These are phyloP conservation scores for Acheta domesticus DNA, from an alignment of 2,888 invertebrate species.

Conservation along the genomic window DNA sequence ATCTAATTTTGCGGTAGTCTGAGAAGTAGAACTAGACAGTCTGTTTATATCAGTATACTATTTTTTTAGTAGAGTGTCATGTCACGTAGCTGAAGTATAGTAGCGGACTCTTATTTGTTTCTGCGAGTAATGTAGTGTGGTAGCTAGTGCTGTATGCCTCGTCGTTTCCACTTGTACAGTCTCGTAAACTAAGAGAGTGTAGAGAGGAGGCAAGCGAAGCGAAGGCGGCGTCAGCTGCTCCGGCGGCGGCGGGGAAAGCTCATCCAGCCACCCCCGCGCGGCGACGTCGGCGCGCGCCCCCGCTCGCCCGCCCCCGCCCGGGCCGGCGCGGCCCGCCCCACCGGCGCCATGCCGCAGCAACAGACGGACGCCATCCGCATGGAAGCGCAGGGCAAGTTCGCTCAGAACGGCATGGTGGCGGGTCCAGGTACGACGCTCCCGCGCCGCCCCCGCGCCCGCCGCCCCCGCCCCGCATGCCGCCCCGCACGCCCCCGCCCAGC, in stretches of 20 bases:
- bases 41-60: background rate
- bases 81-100: background rate
- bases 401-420: slow-evolving; percentile 54
- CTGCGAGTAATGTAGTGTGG: background rate
- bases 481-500: too few species aligned
- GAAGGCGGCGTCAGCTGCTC: background rate
- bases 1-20: too few species aligned
- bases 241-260: background rate
- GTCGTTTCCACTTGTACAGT: background rate
- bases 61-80: background rate
- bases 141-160: background rate
- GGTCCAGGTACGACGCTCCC: slow-evolving; percentile 29
- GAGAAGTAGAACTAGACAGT: background rate
- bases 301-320: background rate
- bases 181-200: too few species aligned
- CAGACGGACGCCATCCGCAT: slow-evolving; percentile 59
- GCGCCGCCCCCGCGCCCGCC: background rate
- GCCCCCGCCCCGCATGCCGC: background rate
- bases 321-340: background rate
- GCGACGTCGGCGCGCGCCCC: background rate
- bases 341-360: slow-evolving; percentile 6
- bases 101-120: too few species aligned
- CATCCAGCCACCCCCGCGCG: background rate
- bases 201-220: too few species aligned
- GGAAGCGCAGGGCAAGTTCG: slow-evolving; percentile 63